Conservation (phyloP, 1,140 invertebrate species). For the Papilio helenus region DNA sequence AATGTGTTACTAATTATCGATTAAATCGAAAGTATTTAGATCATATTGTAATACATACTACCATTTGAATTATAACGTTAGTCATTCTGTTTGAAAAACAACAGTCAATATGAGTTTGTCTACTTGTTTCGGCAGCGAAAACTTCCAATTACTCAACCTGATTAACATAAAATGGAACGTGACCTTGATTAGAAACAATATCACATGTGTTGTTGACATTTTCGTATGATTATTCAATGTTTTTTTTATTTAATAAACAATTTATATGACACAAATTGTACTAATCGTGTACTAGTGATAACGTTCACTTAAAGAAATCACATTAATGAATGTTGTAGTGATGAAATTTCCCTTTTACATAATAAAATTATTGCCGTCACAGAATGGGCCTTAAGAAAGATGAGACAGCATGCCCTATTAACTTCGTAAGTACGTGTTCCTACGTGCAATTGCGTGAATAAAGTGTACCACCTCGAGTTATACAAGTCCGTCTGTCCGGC, state of each 20-base stretch:
- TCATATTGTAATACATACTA: too few species aligned
- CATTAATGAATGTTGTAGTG: neutral
- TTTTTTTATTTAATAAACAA: neutral
- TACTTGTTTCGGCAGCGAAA: too few species aligned
- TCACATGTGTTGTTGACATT: neutral
- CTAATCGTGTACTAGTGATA: neutral
- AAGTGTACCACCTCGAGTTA: slow-evolving; percentile 36
- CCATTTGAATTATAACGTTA: too few species aligned
- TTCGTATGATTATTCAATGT: neutral
- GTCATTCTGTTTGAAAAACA: too few species aligned
- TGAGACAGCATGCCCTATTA: slow-evolving; percentile 55
- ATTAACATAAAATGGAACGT: neutral
- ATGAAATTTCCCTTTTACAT: slow-evolving; percentile 26
- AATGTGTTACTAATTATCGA: too few species aligned
- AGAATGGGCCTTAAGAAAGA: slow-evolving; percentile 44
- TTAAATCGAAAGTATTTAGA: too few species aligned
- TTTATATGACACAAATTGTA: neutral
- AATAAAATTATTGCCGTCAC: slow-evolving; percentile 16
- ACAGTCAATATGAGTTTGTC: too few species aligned
- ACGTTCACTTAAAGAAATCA: neutral
- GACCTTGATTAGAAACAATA: neutral
- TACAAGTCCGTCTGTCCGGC: slow-evolving; percentile 31
- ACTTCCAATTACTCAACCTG: too few species aligned
- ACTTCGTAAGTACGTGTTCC: slow-evolving; percentile 46
- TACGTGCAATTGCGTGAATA: slow-evolving; percentile 43